phyloP scores from a whole-genome alignment of 35 echinoderm and acorn worm species.

The Lytechinus pictus region DNA sequence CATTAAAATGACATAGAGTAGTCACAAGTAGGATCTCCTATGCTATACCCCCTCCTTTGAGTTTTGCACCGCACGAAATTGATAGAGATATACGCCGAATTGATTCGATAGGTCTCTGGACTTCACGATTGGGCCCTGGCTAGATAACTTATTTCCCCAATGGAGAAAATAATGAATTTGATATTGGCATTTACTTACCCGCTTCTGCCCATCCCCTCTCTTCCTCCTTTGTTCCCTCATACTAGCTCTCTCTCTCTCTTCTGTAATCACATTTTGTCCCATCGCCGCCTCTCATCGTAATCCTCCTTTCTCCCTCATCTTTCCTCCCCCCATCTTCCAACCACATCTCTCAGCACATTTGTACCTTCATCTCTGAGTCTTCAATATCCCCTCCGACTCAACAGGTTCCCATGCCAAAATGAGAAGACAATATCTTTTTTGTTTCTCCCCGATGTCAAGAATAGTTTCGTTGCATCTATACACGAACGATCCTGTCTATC shows the following conservation, averaged over 20 bases:
- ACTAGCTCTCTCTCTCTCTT: neutral
- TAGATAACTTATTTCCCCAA: neutral
- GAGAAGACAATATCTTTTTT: neutral
- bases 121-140: neutral
- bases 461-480: neutral
- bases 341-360: too few species aligned
- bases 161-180: conserved; percentile 8
- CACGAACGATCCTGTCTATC: neutral
- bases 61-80: neutral
- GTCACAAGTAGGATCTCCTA: neutral
- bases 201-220: neutral
- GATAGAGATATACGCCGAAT: neutral
- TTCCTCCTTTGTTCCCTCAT: neutral
- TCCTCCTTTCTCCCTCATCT: too few species aligned
- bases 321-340: too few species aligned
- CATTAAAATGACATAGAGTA: neutral
- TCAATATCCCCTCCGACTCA: neutral
- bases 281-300: too few species aligned
- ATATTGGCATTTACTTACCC: neutral
- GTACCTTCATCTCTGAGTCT: neutral
- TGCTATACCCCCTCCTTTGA: neutral
- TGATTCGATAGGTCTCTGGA: neutral
- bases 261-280: neutral
- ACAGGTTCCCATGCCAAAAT: neutral
- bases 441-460: neutral